A percentile compares a stretch with the other conserved stretches of the same genome.
phyloP scores from a whole-genome alignment of 2,113 vertebrate genomes.

The Empidonax alnorum region DNA sequence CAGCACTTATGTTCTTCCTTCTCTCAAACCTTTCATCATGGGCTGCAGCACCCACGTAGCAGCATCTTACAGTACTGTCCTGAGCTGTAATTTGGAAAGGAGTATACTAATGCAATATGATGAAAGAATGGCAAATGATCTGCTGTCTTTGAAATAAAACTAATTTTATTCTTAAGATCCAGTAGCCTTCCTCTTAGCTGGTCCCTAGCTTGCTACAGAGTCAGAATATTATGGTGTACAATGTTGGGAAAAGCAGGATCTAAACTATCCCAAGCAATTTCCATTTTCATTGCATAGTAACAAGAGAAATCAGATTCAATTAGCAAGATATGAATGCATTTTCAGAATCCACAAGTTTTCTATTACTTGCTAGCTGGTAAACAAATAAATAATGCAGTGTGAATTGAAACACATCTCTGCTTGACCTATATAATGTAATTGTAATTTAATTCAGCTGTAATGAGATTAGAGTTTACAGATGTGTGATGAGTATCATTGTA shows the following conservation, averaged over 20 bases:
- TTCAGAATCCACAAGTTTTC: background rate
- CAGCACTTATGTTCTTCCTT: background rate
- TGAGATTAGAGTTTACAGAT: background rate
- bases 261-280: background rate
- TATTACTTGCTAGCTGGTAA: background rate
- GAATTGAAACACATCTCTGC: background rate
- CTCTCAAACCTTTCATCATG: accelerated
- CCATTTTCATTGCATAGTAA: background rate
- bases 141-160: background rate
- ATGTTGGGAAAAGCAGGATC: background rate
- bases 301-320: background rate
- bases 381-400: conserved; percentile 7
- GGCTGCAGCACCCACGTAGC: background rate
- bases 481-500: background rate
- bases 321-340: background rate
- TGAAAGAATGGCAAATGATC: background rate
- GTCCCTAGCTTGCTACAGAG: background rate
- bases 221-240: background rate
- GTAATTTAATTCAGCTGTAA: conserved; percentile 18
- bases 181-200: background rate
- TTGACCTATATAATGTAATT: background rate
- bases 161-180: background rate
- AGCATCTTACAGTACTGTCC: background rate
- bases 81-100: background rate
- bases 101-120: background rate